These are phyloP conservation scores for Jaculus jaculus DNA, from an alignment of 2,113 vertebrate genomes.

Conservation along the genomic window DNA sequence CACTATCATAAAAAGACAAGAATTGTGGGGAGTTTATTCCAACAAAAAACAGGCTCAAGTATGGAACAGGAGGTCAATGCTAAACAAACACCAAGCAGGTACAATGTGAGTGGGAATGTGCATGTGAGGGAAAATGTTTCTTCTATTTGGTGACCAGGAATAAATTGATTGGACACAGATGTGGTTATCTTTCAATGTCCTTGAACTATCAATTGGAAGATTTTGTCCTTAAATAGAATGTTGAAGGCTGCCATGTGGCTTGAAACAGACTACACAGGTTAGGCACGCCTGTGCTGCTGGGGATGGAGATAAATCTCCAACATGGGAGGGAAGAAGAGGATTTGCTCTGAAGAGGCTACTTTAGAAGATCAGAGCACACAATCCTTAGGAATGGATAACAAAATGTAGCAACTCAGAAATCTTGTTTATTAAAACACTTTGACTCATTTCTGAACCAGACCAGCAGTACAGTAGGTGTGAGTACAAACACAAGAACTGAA, in stretches of 20 bases:
- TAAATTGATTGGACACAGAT: not conserved
- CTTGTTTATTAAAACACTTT: not conserved
- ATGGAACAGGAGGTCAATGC: not conserved
- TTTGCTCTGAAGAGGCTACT: not conserved
- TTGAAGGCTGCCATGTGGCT: not conserved
- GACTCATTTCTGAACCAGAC: not conserved
- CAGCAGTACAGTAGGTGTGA: not conserved
- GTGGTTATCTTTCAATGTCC: not conserved
- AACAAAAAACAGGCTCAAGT: not conserved
- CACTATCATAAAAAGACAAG: not conserved
- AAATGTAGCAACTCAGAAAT: not conserved
- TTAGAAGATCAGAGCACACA: not conserved
- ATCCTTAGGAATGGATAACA: not conserved
- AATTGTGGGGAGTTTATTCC: not conserved
- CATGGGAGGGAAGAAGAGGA: accelerated
- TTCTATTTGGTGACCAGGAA: not conserved
- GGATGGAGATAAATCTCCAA: not conserved
- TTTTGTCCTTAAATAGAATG: not conserved
- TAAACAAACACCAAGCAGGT: not conserved
- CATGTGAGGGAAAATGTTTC: not conserved
- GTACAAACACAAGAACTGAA: not conserved
- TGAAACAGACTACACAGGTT: not conserved
- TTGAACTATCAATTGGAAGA: not conserved
- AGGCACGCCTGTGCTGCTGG: not conserved
- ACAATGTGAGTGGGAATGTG: not conserved